phyloP scores from a whole-genome alignment of 2,797 vertebrate genomes.

The Psittacula echo region DNA sequence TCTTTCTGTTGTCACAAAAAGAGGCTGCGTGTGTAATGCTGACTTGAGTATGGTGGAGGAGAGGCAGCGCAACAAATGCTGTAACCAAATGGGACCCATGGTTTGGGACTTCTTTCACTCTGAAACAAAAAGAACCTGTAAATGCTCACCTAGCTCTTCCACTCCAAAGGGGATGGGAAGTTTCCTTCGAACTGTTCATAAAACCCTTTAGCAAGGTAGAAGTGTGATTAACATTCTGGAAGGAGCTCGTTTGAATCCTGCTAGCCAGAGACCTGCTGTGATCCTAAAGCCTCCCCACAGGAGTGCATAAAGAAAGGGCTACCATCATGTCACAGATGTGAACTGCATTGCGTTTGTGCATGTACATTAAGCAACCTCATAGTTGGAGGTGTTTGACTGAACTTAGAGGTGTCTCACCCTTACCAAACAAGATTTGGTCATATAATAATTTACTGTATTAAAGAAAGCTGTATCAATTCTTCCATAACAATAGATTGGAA shows the following conservation, averaged over 20 bases:
- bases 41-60: not conserved
- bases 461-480: not conserved
- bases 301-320: not conserved
- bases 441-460: not conserved
- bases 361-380: not conserved
- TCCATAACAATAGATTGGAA: not conserved
- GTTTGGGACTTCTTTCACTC: not conserved
- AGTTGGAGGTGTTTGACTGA: not conserved
- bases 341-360: not conserved
- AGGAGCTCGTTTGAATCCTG: not conserved
- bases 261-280: not conserved
- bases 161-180: not conserved
- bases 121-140: not conserved
- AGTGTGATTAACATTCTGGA: not conserved
- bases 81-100: fast-evolving
- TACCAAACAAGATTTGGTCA: not conserved
- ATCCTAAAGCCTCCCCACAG: not conserved
- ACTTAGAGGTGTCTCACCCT: not conserved
- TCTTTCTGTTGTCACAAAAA: not conserved
- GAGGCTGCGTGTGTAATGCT: not conserved
- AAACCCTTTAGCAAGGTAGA: not conserved
- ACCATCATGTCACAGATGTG: not conserved
- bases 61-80: not conserved
- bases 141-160: not conserved
- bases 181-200: not conserved